Percentiles rank a stretch among this genome's conserved stretches.
phyloP scores from a whole-genome alignment of 2,888 invertebrate species.

The Embidobia sp. region DNA sequence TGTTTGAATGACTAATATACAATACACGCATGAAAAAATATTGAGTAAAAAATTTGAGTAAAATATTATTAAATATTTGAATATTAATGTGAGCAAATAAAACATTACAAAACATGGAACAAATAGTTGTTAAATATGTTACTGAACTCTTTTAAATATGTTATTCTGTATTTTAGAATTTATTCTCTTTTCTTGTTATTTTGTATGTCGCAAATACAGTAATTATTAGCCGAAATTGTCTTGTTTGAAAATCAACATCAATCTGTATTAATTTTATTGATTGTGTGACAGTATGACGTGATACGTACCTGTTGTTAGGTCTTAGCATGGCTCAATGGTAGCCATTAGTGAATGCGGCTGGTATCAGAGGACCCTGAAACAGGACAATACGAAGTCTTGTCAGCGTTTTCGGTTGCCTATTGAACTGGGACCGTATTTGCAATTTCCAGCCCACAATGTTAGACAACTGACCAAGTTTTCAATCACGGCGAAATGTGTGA shows the following conservation, averaged over 20 bases:
- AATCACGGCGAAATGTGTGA: too few species aligned
- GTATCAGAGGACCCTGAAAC: slow-evolving; percentile 97
- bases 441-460: slow-evolving; percentile 54
- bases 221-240: slow-evolving; percentile 51
- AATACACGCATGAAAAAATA: too few species aligned
- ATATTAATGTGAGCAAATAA: too few species aligned
- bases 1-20: too few species aligned
- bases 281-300: slow-evolving; percentile 47
- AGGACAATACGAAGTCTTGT: slow-evolving; percentile 73
- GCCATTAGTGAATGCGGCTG: slow-evolving; percentile 99
- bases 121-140: too few species aligned
- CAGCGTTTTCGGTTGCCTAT: slow-evolving; percentile 62
- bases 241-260: slow-evolving; percentile 54
- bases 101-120: too few species aligned
- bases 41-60: too few species aligned
- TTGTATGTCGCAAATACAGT: slow-evolving; percentile 29
- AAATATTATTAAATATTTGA: too few species aligned
- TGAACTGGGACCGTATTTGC: slow-evolving; percentile 57
- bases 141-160: too few species aligned
- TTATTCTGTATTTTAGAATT: too few species aligned
- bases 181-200: too few species aligned
- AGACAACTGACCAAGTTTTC: too few species aligned
- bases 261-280: slow-evolving; percentile 61
- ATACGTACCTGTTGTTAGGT: slow-evolving; percentile 80
- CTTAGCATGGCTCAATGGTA: slow-evolving; percentile 90